Evolutionary conservation across 2,797 vertebrate species (phyloP), one percentile per base, ranked within the genome.

Genomic region (Gymnocypris eckloni): DNA sequence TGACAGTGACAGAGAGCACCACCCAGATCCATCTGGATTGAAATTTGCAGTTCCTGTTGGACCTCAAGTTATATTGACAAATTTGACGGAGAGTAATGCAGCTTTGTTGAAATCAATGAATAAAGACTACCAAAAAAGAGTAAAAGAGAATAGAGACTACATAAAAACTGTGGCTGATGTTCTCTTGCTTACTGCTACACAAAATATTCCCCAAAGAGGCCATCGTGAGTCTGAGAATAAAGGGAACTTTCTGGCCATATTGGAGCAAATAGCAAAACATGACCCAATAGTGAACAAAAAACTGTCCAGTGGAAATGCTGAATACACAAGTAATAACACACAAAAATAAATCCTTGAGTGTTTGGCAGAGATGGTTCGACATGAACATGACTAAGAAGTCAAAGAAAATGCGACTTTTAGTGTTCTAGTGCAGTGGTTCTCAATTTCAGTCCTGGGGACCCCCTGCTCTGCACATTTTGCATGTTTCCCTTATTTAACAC

Each of bases 121-220:
- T 43, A 43, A 43, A 43, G 8, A 43, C 8, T 8, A 8, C 41
- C 41, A 41, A 41, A 8, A 41, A 41, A 41, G 39, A 41, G 39
- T 41, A 41, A 41, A 41, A 41, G 7, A 43, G 41, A 43, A 43
- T 9, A 8, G 8, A 43, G 41, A 43, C 41, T 43, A 43, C 8
- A 43, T 43, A 43, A 9, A 43, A 43, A 8, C 41, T 43, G 41
- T 43, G 41, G 41, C 41, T 77, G 79, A 88, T 78, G 83, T 77
- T 48, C 78, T 87, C 52, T 54, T 79, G 22, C 52, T 66, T 48
- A 72, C 86, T 20, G 52, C 73, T n/a, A 79, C 75, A 28, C 75
- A 83, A 41, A 87, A 87, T 33, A 61, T 81, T 73, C 9, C 73
- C n/a, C 69, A 84, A 59, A 52, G 77, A 33, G 45, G 82, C 28